These are phyloP conservation scores for Riparia riparia DNA, from an alignment of 2,113 vertebrate species.

Conservation along the genomic window DNA sequence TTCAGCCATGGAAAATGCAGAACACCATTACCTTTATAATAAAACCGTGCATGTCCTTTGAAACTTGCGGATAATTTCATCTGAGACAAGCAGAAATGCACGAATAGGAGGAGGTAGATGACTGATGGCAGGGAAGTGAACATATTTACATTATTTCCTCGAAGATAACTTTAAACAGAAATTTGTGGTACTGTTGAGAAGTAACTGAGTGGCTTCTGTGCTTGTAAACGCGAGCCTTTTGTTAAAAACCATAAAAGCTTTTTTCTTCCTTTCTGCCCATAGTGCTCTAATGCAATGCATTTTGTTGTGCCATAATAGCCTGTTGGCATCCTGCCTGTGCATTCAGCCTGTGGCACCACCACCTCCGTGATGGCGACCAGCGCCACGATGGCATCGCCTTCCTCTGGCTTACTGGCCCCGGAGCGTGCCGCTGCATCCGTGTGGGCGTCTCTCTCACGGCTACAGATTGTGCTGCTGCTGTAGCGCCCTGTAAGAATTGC, in stretches of 20 bases:
- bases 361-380: background rate
- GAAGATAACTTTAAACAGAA: background rate
- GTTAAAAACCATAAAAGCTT: background rate
- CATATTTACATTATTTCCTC: background rate
- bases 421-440: rapidly evolving
- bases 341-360: background rate
- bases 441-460: background rate
- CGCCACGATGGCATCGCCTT: background rate
- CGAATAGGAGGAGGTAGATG: background rate
- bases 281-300: background rate
- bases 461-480: background rate
- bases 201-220: background rate
- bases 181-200: background rate
- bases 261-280: background rate
- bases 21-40: background rate
- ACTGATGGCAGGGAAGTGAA: background rate
- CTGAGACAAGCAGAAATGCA: background rate
- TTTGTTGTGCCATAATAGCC: background rate
- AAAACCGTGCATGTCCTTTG: background rate
- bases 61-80: background rate
- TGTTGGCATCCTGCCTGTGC: background rate
- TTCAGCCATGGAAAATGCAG: background rate
- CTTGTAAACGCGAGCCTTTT: background rate
- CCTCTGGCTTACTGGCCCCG: background rate
- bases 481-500: rapidly evolving